phyloP scores from a whole-genome alignment of 2,113 vertebrate species.

The Prionailurus bengalensis region DNA sequence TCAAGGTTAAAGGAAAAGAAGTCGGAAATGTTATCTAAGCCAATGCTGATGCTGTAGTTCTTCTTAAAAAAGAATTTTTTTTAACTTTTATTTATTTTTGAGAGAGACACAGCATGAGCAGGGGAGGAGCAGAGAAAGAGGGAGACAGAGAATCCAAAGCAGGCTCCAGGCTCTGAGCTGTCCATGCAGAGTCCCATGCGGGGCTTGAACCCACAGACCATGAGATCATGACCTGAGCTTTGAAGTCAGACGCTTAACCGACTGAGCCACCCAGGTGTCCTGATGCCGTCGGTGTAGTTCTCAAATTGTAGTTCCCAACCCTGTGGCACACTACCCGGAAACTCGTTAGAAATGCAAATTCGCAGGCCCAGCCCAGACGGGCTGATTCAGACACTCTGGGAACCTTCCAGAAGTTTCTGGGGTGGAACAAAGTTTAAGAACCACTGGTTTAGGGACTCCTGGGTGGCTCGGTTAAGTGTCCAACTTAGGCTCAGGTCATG shows the following conservation, averaged over 20 bases:
- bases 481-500: no score
- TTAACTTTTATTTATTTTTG: no score
- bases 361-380: neutral
- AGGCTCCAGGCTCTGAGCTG: no score
- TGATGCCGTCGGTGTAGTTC: neutral
- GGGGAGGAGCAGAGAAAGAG: no score
- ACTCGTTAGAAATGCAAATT: neutral
- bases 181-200: accelerated
- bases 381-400: neutral
- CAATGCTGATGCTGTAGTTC: neutral
- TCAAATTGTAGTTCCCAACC: neutral
- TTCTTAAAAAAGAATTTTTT: neutral
- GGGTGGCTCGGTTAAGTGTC: no score
- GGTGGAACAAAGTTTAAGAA: neutral
- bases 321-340: neutral
- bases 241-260: no score
- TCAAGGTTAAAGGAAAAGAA: neutral
- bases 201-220: no score
- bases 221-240: no score
- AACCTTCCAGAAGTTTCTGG: neutral
- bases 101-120: no score
- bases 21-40: neutral
- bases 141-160: no score
- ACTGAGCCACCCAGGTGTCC: no score
- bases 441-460: neutral